phyloP scores from a whole-genome alignment of 1,140 invertebrate species.

The Aphidius ervi region DNA sequence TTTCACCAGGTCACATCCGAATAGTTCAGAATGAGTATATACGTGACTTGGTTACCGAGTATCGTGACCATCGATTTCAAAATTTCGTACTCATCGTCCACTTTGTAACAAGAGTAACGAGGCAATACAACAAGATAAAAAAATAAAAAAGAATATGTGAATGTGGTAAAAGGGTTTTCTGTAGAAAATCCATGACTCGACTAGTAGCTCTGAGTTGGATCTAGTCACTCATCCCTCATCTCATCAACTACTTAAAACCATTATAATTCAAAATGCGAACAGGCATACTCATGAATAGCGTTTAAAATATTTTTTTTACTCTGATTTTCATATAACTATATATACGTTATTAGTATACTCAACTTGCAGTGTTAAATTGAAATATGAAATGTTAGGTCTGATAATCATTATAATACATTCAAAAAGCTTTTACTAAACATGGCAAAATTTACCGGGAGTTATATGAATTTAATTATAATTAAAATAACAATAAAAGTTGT shows the following conservation, averaged over 20 bases:
- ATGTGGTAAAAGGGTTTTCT: too few species aligned
- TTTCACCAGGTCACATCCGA: slow-evolving; percentile 6
- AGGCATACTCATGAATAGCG: slow-evolving; percentile 5
- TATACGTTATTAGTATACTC: background rate
- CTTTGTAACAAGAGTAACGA: background rate
- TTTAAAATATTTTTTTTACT: background rate
- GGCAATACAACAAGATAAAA: background rate
- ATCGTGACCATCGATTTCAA: slow-evolving; percentile 5
- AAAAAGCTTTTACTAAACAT: background rate
- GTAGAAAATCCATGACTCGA: too few species aligned
- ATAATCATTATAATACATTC: background rate
- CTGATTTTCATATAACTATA: too few species aligned
- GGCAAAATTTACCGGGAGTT: background rate
- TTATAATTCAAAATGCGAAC: slow-evolving; percentile 17
- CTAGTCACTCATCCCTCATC: background rate
- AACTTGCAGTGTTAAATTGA: slow-evolving; percentile 2
- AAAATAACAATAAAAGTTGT: too few species aligned
- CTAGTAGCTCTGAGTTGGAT: too few species aligned
- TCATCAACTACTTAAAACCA: background rate
- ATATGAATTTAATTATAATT: too few species aligned
- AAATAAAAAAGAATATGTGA: too few species aligned
- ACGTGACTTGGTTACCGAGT: slow-evolving; percentile 9
- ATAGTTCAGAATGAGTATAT: background rate
- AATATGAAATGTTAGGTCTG: background rate
- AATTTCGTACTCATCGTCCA: slow-evolving; percentile 9